phyloP scores from a whole-genome alignment of 1,140 invertebrate genomes.

The Sesamia nonagrioides region DNA sequence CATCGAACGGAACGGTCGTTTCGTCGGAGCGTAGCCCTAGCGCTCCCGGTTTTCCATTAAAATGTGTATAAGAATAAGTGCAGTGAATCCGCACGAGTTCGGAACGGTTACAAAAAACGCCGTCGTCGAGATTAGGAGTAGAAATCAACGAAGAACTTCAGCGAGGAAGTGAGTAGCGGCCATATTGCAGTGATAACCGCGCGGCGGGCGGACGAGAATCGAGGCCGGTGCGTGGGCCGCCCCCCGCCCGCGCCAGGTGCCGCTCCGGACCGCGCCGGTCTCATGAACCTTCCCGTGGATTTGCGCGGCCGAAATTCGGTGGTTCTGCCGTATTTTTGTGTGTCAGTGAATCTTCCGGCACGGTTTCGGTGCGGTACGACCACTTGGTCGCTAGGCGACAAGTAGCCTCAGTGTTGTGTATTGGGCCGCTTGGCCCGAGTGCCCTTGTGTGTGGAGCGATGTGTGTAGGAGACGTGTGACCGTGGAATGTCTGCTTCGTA shows the following conservation, averaged over 20 bases:
- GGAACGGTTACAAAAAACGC: conserved; percentile 84
- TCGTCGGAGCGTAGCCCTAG: conserved; percentile 88
- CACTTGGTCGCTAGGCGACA: conserved; percentile 57
- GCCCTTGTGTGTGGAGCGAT: conserved; percentile 83
- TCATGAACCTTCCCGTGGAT: conserved; percentile 85
- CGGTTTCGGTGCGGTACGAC: conserved; percentile 73
- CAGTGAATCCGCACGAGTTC: conserved; percentile 88
- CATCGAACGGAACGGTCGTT: conserved; percentile 90
- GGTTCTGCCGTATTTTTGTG: conserved; percentile 81
- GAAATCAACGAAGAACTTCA: conserved; percentile 87
- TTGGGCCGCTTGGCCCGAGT: conserved; percentile 78
- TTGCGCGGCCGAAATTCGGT: conserved; percentile 84
- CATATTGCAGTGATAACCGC: conserved; percentile 87
- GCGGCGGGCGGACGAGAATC: conserved; percentile 87
- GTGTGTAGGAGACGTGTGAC: conserved; percentile 82
- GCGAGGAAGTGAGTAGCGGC: conserved; percentile 87
- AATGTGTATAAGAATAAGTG: conserved; percentile 88
- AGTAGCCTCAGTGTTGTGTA: conserved; percentile 76
- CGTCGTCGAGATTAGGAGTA: conserved; percentile 86
- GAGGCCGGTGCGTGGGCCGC: conserved; percentile 87
- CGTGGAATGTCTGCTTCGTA: conserved; percentile 81
- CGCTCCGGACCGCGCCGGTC: conserved; percentile 84
- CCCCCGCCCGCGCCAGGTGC: conserved; percentile 86
- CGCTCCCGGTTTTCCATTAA: conserved; percentile 87
- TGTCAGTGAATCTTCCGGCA: conserved; percentile 79